These are phyloP conservation scores for Listronotus bonariensis DNA, from an alignment of 1,140 invertebrate genomes.

Conservation along the genomic window DNA sequence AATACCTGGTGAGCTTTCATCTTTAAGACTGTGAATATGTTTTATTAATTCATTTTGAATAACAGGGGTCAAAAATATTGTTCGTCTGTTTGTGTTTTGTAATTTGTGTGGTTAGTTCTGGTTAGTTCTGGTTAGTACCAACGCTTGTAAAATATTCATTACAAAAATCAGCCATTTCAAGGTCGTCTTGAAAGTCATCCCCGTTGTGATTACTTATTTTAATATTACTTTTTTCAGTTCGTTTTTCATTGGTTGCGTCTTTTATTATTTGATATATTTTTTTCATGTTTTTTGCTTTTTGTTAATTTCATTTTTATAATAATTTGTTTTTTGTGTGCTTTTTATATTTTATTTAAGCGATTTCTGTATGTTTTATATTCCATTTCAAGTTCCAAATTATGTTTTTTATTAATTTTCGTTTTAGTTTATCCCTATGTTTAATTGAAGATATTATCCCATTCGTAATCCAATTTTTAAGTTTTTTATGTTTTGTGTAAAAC, in stretches of 20 bases:
- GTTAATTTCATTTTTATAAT: conserved; percentile 20
- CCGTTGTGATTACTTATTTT: not conserved
- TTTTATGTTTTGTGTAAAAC: not conserved
- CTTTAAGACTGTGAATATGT: conserved; percentile 17
- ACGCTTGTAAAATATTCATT: conserved; percentile 17
- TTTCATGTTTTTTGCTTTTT: not conserved
- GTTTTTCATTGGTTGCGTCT: conserved; percentile 8
- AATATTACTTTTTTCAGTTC: not conserved
- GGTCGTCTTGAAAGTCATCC: not conserved
- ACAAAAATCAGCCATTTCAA: conserved; percentile 9
- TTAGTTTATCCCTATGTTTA: not conserved
- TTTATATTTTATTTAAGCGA: not conserved
- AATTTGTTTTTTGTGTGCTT: conserved; percentile 7
- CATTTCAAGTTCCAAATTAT: not conserved
- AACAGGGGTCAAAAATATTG: conserved; percentile 8
- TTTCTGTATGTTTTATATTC: conserved; percentile 1
- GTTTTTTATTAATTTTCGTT: not conserved
- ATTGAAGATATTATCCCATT: not conserved
- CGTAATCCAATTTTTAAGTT: not conserved
- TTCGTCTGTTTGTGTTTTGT: not conserved
- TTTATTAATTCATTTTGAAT: conserved; percentile 11
- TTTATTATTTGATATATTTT: conserved; percentile 11
- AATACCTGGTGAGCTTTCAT: conserved; percentile 6
- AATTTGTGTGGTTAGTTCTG: not conserved
- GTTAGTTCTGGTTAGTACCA: not conserved